A percentile compares a stretch with the other conserved stretches of the same genome.
Evolutionary conservation across 2,113 vertebrate species (phyloP).

Genomic region (Paedocypris sp.): DNA sequence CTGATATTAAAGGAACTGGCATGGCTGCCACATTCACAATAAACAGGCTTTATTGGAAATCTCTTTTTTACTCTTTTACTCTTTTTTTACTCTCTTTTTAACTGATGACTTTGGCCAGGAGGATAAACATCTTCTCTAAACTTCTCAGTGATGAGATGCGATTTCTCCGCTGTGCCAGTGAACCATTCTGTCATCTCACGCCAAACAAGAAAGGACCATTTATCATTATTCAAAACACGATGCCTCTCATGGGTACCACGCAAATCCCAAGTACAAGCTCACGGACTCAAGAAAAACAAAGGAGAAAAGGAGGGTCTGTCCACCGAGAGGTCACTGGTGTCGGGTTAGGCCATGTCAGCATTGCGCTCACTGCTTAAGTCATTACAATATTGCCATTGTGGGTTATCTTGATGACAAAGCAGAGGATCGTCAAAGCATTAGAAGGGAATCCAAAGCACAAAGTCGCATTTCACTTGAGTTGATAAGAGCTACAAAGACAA

Average conservation of each 20-base stretch:
- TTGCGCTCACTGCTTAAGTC: slow-evolving; percentile 16
- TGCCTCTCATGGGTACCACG: slow-evolving; percentile 1
- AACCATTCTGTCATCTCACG: slow-evolving; percentile 18
- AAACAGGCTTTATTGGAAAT: slow-evolving; percentile 16
- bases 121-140: background rate
- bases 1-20: slow-evolving; percentile 22
- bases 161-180: background rate
- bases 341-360: slow-evolving; percentile 12
- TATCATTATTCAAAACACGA: slow-evolving; percentile 12
- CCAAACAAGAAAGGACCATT: slow-evolving; percentile 29
- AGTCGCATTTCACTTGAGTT: no score
- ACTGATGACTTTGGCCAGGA: background rate
- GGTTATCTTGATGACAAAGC: slow-evolving; percentile 17
- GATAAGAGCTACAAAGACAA: slow-evolving; percentile 4
- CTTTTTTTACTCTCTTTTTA: background rate
- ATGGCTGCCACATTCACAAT: slow-evolving; percentile 18
- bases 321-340: background rate
- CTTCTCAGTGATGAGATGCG: background rate
- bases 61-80: slow-evolving; percentile 3
- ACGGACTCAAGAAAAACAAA: slow-evolving; percentile 3
- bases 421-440: slow-evolving; percentile 13
- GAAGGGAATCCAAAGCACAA: background rate
- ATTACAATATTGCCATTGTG: slow-evolving; percentile 35
- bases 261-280: slow-evolving; percentile 1
- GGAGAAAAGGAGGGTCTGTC: slow-evolving; percentile 16